These are phyloP conservation scores for Pemphredon lugubris DNA, from an alignment of 2,888 invertebrate species.

Conservation along the genomic window DNA sequence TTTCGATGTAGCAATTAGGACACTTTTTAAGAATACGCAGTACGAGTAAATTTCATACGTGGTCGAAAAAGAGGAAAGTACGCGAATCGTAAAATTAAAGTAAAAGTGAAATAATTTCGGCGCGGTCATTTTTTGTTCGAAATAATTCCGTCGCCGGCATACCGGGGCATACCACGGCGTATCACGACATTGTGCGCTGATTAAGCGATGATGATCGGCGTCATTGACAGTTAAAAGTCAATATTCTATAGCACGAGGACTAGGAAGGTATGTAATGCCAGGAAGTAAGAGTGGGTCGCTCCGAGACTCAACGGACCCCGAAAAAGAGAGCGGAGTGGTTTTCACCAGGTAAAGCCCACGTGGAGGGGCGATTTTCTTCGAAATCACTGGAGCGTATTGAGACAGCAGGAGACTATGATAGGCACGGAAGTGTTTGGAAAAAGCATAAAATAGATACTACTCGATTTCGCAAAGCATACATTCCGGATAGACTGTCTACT, in stretches of 20 bases:
- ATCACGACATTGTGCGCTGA: slow-evolving; percentile 10
- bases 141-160: no score
- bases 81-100: no score
- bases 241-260: slow-evolving; percentile 52
- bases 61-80: no score
- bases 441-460: slow-evolving; percentile 7
- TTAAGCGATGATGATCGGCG: slow-evolving; percentile 48
- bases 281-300: slow-evolving; percentile 34
- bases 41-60: no score
- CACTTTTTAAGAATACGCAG: no score
- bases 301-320: slow-evolving; percentile 15
- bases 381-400: slow-evolving; percentile 66
- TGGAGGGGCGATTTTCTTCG: slow-evolving; percentile 53
- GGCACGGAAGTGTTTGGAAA: slow-evolving; percentile 48
- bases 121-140: no score
- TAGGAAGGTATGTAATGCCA: slow-evolving; percentile 47
- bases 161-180: no score
- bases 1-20: no score
- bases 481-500: no score
- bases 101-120: no score
- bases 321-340: slow-evolving; percentile 15
- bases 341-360: slow-evolving; percentile 5
- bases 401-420: slow-evolving; percentile 61
- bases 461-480: no score
- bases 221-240: slow-evolving; percentile 59